Percentiles rank a stretch among this genome's conserved stretches.
Conservation (phyloP, 2,888 invertebrate genomes). For the Hoplodrina ambigua region DNA sequence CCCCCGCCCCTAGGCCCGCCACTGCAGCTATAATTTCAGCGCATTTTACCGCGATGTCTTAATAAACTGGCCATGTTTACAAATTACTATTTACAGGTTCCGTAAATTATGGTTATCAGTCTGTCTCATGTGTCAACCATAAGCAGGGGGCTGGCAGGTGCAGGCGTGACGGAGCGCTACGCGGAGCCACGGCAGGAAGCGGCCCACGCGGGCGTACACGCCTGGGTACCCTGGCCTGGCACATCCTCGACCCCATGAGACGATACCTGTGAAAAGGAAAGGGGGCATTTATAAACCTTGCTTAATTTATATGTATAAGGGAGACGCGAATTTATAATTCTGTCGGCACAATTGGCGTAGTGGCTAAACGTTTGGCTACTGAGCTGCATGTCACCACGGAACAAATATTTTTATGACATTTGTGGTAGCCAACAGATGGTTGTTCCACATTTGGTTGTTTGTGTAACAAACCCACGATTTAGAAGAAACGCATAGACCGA, state of each 20-base stretch:
- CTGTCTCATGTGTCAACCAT: slow-evolving; percentile 47
- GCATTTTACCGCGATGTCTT: slow-evolving; percentile 1
- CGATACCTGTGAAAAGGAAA: slow-evolving; percentile 89
- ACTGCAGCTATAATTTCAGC: background rate
- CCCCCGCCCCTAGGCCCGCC: no score
- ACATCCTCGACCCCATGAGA: slow-evolving; percentile 95
- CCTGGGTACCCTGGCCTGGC: slow-evolving; percentile 91
- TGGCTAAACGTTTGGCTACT: no score
- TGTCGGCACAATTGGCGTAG: no score
- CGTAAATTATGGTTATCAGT: background rate
- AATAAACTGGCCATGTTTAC: slow-evolving; percentile 26
- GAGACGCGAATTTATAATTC: no score
- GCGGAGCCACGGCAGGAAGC: slow-evolving; percentile 85
- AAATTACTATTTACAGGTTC: slow-evolving; percentile 23
- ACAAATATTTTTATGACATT: no score
- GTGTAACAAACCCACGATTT: no score
- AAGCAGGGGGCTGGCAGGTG: slow-evolving; percentile 79
- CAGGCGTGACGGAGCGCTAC: slow-evolving; percentile 85
- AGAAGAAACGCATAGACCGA: no score
- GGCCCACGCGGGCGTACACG: slow-evolving; percentile 83
- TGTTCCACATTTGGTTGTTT: no score
- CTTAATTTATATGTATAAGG: background rate
- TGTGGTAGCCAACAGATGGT: no score
- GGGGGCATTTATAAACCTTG: background rate
- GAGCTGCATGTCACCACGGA: no score